Conservation (phyloP, 2,888 invertebrate genomes). For the Acanthoscelides obtectus region DNA sequence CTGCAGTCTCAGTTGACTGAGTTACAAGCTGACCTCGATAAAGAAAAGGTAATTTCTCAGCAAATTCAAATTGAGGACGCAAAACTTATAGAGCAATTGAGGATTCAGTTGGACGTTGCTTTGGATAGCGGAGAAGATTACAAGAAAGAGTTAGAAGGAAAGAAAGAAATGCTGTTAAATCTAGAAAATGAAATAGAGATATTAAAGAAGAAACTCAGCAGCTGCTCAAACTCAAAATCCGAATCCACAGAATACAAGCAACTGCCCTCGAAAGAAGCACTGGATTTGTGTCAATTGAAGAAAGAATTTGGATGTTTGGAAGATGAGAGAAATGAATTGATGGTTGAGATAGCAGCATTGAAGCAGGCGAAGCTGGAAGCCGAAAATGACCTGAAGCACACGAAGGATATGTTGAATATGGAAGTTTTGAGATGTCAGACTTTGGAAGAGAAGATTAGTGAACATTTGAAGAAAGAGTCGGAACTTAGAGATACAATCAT, state of each 20-base stretch:
- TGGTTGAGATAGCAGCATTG: slow-evolving; percentile 27
- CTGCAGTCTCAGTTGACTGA: slow-evolving; percentile 39
- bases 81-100: slow-evolving; percentile 60
- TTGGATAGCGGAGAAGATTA: slow-evolving; percentile 61
- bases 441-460: slow-evolving; percentile 30
- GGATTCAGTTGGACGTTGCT: slow-evolving; percentile 60
- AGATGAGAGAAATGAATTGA: slow-evolving; percentile 28
- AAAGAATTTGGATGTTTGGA: slow-evolving; percentile 26
- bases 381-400: slow-evolving; percentile 34
- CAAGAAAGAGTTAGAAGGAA: slow-evolving; percentile 55
- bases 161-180: slow-evolving; percentile 47
- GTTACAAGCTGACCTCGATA: slow-evolving; percentile 51
- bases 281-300: slow-evolving; percentile 29
- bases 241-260: slow-evolving; percentile 41
- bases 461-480: slow-evolving; percentile 25
- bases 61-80: slow-evolving; percentile 60
- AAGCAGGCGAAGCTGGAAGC: slow-evolving; percentile 30
- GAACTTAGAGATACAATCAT: slow-evolving; percentile 27
- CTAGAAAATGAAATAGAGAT: slow-evolving; percentile 38
- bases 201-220: slow-evolving; percentile 21
- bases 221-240: slow-evolving; percentile 24
- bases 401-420: slow-evolving; percentile 33
- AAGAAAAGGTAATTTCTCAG: slow-evolving; percentile 56
- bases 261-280: slow-evolving; percentile 30
- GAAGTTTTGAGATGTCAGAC: slow-evolving; percentile 28